Evolutionary conservation across 1,140 invertebrate species (phyloP).

Genomic region (Drosophila rhopaloa): DNA sequence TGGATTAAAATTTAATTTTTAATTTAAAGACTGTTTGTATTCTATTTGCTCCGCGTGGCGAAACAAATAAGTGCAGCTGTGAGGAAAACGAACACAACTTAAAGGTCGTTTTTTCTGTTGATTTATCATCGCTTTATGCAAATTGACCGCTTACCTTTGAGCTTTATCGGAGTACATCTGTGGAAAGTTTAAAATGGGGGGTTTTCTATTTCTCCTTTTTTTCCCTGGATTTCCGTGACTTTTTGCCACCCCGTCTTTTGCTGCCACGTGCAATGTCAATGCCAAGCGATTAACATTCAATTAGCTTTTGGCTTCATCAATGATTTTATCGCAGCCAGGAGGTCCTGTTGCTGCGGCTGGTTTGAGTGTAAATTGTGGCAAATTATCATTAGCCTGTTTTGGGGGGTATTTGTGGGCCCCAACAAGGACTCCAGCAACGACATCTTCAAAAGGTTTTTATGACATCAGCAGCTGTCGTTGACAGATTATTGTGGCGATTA

Average conservation of each 20-base stretch:
- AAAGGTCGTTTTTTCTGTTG: conserved; percentile 58
- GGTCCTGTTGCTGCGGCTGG: conserved; percentile 59
- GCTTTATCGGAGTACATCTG: conserved; percentile 35
- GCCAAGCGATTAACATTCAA: conserved; percentile 84
- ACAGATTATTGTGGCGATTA: conserved; percentile 84
- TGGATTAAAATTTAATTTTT: conserved; percentile 84
- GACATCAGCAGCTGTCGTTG: conserved; percentile 84
- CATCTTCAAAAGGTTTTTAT: conserved; percentile 84
- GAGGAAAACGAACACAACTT: conserved; percentile 21
- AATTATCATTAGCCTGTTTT: conserved; percentile 78
- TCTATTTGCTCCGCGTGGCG: conserved; percentile 60
- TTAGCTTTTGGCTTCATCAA: conserved; percentile 83
- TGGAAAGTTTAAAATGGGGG: conserved; percentile 6
- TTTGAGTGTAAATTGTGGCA: conserved; percentile 81
- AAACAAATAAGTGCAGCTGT: conserved; percentile 40
- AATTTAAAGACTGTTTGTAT: conserved; percentile 80
- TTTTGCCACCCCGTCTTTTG: not conserved
- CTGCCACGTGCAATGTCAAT: conserved; percentile 79
- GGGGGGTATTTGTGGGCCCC: conserved; percentile 38
- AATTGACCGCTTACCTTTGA: conserved; percentile 65
- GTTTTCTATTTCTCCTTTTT: conserved; percentile 16
- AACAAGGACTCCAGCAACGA: conserved; percentile 57
- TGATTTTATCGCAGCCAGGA: conserved; percentile 80
- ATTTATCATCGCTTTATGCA: conserved; percentile 78
- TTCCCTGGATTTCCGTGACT: not conserved